Conservation (phyloP, 2,888 invertebrate genomes). For the Stenurella melanura region DNA sequence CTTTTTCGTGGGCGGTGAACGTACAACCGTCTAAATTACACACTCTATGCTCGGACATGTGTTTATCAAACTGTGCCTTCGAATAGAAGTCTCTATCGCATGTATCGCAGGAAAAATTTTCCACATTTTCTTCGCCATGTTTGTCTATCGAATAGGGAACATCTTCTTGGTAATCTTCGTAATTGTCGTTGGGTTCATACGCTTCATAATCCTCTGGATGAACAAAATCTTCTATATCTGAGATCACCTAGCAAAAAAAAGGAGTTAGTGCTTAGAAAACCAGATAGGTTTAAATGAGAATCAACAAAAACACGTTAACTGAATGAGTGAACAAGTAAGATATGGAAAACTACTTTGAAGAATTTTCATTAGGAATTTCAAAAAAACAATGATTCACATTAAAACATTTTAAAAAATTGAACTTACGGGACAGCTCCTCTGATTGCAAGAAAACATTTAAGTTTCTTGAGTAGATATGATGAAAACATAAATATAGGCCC, state of each 20-base stretch:
- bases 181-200: constrained; percentile 37
- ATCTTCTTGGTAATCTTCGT: constrained; percentile 17
- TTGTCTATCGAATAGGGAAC: constrained; percentile 41
- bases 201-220: constrained; percentile 54
- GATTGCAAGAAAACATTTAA: constrained; percentile 59
- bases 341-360: constrained; percentile 53
- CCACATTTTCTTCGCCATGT: constrained; percentile 29
- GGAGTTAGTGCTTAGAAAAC: constrained; percentile 26
- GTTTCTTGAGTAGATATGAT: constrained; percentile 55
- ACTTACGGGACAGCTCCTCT: constrained; percentile 54
- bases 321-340: constrained; percentile 21
- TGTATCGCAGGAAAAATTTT: constrained; percentile 81
- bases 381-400: constrained; percentile 50
- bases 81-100: constrained; percentile 86
- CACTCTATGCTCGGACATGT: constrained; percentile 84
- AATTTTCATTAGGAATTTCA: constrained; percentile 42
- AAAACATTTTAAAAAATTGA: constrained; percentile 45
- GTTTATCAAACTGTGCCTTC: constrained; percentile 78
- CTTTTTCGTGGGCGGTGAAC: constrained; percentile 85
- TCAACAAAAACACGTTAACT: constrained; percentile 43
- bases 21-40: constrained; percentile 89
- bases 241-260: constrained; percentile 40
- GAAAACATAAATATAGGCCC: constrained; percentile 49
- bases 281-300: constrained; percentile 10
- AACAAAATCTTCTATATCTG: constrained; percentile 48